Evolutionary conservation across 2,113 vertebrate genomes (phyloP).

Genomic region (Seriola aureovittata): DNA sequence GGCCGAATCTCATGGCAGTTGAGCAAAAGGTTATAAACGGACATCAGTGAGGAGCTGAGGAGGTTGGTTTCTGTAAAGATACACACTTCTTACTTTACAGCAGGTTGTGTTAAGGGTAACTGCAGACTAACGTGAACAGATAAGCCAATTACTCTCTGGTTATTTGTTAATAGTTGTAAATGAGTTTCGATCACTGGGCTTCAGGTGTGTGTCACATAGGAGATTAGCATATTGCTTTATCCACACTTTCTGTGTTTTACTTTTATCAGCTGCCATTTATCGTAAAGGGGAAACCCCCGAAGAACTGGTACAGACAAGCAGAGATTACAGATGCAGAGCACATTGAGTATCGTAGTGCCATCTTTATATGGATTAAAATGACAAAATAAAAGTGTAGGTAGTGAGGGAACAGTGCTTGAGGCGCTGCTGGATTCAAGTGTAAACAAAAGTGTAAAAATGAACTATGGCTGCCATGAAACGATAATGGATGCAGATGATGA

Average conservation of each 20-base stretch:
- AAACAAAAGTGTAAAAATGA: constrained; percentile 25
- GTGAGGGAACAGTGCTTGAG: neutral
- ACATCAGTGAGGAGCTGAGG: neutral
- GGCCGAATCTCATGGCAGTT: neutral
- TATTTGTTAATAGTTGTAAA: constrained; percentile 26
- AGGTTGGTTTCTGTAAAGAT: neutral
- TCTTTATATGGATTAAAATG: neutral
- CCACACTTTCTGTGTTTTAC: constrained; percentile 27
- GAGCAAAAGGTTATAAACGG: neutral
- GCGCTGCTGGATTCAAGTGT: neutral
- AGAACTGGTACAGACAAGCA: neutral
- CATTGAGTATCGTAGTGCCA: neutral
- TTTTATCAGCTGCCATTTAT: constrained; percentile 38
- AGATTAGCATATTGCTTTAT: constrained; percentile 60
- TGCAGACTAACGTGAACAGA: constrained; percentile 30
- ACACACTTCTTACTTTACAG: neutral
- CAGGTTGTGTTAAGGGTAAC: neutral
- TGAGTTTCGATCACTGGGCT: constrained; percentile 48
- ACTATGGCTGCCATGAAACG: neutral
- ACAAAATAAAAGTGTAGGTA: neutral
- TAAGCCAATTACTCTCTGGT: constrained; percentile 32
- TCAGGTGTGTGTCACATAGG: constrained; percentile 25
- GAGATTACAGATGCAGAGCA: constrained; percentile 22
- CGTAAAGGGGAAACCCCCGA: constrained; percentile 2
- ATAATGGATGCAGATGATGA: constrained; percentile 1